Evolutionary conservation across 2,797 vertebrate species (phyloP).

Genomic region (Anabacerthia variegaticeps): DNA sequence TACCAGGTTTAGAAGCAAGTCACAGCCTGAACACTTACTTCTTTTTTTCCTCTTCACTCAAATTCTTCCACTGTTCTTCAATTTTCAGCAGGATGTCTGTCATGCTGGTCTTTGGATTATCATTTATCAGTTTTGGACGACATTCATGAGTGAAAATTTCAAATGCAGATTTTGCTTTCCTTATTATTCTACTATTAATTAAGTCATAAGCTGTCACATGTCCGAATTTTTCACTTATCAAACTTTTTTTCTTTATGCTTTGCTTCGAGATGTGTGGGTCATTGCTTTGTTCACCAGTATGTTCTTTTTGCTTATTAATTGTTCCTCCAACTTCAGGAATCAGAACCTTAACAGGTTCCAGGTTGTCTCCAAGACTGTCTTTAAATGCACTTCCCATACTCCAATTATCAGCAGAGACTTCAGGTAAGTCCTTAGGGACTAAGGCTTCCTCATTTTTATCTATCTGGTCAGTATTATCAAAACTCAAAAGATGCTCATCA

Average conservation of each 20-base stretch:
- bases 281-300: neutral
- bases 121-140: conserved; percentile 80
- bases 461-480: neutral
- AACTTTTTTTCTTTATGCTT: conserved; percentile 74
- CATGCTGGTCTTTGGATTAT: conserved; percentile 82
- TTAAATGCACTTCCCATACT: conserved; percentile 84
- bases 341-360: conserved; percentile 86
- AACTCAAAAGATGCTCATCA: neutral
- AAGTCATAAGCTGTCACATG: conserved; percentile 88
- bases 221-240: conserved; percentile 84
- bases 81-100: conserved; percentile 81
- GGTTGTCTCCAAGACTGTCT: conserved; percentile 73
- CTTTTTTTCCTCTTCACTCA: conserved; percentile 85
- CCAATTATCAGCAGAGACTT: conserved; percentile 84
- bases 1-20: conserved; percentile 61
- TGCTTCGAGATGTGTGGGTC: conserved; percentile 31
- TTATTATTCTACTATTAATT: conserved; percentile 84
- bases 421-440: conserved; percentile 18
- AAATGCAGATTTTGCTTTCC: conserved; percentile 84
- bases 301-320: neutral
- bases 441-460: neutral
- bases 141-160: conserved; percentile 86
- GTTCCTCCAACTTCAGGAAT: conserved; percentile 50
- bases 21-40: conserved; percentile 89
- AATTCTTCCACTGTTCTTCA: conserved; percentile 88